Evolutionary conservation across 2,797 vertebrate genomes (phyloP), one percentile per base, ranked within the genome.

Genomic region (Sciaenops ocellatus): DNA sequence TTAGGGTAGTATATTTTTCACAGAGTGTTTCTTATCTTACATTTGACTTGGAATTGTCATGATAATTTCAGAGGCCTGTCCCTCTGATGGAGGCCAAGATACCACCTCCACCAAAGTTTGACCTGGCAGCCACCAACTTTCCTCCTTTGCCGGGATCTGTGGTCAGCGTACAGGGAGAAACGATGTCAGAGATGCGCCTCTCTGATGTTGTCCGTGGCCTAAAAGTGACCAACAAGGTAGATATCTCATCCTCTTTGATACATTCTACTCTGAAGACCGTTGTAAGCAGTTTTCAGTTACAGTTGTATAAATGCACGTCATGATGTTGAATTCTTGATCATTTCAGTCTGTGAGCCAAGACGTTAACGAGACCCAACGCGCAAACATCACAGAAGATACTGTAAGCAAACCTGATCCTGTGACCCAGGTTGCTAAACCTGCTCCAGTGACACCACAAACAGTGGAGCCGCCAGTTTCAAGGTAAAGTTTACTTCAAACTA

Each of bases 121-220:
- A 99, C 86, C 95, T 99, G 89, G 92, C 96, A 84, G 94, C 97
- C 73, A 96, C 97, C 78, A 99, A 96, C 94, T 99, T 99, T 89
- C 98, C 98, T 82, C 98, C 98, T 44, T 88, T 99, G 88, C 98
- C 98, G 44, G 98, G 98, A 74, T 97, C 96, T 87, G 94, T 96
- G 80, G 96, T 95, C 76, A 96, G 95, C 79, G 79, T 84, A 1
- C 94, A 91, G 1, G 95, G 95, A 68, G 98, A 98, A 84, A 93
- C 95, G 1, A 80, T 96, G 56, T 90, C 97, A 83, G 98, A 99
- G 88, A 97, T 96, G 86, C 97, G 97, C 75, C 96, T 99, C 92
- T 96, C 98, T 0, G 98, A 99, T 85, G 90, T 99, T 3, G 97
- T 99, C 28, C 97, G 98, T 83, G 97, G 98, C 86, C 91, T 98